Evolutionary conservation across 2,113 vertebrate genomes (phyloP).

Genomic region (Sterrhoptilus dennistouni): DNA sequence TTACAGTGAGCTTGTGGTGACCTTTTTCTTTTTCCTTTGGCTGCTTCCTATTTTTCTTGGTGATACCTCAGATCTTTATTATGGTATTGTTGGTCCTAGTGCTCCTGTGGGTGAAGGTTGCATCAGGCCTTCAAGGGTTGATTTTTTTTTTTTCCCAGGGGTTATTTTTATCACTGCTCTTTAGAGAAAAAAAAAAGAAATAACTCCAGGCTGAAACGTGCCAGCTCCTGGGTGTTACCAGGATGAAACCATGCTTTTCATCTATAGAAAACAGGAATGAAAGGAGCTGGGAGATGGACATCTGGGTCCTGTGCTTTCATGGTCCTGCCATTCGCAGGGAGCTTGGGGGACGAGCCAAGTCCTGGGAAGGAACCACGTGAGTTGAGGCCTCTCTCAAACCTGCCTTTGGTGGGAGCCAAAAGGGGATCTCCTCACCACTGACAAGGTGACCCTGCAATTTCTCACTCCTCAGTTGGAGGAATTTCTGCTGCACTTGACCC

Average conservation of each 20-base stretch:
- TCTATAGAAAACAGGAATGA: not conserved
- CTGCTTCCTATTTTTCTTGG: constrained; percentile 52
- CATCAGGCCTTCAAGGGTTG: not conserved
- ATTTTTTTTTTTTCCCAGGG: not conserved
- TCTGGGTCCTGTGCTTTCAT: not conserved
- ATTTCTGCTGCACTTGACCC: not conserved
- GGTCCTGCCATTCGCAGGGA: not conserved
- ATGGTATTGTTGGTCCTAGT: not conserved
- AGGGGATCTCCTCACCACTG: not conserved
- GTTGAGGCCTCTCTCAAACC: not conserved
- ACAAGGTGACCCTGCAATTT: not conserved
- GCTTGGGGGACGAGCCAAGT: not conserved
- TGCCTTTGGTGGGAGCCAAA: not conserved
- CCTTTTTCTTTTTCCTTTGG: not conserved
- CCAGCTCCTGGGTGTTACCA: constrained; percentile 25
- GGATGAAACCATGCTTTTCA: constrained; percentile 14
- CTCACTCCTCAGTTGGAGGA: fast-evolving
- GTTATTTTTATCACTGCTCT: constrained; percentile 49
- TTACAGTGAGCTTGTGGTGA: not conserved
- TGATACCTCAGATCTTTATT: constrained; percentile 58
- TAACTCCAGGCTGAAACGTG: not conserved
- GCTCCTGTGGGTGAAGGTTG: not conserved
- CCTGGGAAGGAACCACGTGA: fast-evolving
- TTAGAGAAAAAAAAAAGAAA: not conserved
- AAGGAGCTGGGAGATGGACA: not conserved